Base-by-base conservation (phyloP, 2,888 invertebrate species). In the Dolichomitus sp. region DNA sequence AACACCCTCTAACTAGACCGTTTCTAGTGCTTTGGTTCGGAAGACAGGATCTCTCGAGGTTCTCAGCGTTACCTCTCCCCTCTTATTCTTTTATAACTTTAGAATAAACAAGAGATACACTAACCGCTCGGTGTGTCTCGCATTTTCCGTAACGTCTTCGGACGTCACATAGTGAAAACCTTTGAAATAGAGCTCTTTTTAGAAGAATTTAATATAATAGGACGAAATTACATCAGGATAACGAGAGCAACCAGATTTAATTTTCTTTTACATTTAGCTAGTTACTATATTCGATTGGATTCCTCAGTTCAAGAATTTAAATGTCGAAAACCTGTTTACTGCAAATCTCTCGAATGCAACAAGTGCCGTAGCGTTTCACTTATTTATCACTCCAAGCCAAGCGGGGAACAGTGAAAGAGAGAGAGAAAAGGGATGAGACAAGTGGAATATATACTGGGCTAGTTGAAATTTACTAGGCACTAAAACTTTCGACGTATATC, bases 401-500 rank as follows among this genome's bases (percentile, higher is more conserved):
- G 11, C 6, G 57, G 27, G n/a, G 27, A 37, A 54, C 63, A 61
- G 52, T n/a, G 63, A 52, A 69, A 63, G 37, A 52, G 42, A 17
- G 27, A 23, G 69, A 27, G 66, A 23, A n/a, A 45, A 63, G 27
- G 72, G 37, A 11, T 11, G 61, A 61, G 81, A 77, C 68, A 65
- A 63, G 65, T 50, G 42, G 65, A 70, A 81, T 83, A 77, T 80
- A 84, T 79, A 83, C 77, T 80, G 81, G 87, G 87, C 90, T 91
- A 91, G 90, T 88, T 88, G 87, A 90, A 91, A 92, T 92, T 92
- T 92, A 92, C 89, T 88, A 89, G 89, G 90, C 88, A 91, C 88
- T 92, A 91, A 92, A 92, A 92, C 91, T 92, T 92, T 91, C 90
- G 87, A 84, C 90, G 86, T 92, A 91, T 88, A 91, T 92, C 37